These are phyloP conservation scores for Myxocyprinus asiaticus DNA, from an alignment of 2,113 vertebrate species.

Conservation along the genomic window DNA sequence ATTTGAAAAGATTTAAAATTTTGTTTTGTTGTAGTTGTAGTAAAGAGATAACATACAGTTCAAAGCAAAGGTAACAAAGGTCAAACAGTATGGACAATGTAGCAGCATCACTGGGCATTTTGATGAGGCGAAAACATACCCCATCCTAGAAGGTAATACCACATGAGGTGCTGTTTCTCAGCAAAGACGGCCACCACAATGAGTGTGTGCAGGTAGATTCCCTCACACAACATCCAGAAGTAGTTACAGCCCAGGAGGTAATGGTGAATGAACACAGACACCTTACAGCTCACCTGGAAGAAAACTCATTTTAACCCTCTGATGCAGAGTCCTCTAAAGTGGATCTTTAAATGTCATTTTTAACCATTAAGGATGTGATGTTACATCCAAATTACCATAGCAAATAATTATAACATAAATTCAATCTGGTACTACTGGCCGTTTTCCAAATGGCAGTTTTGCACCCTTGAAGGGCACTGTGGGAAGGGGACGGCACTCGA, in stretches of 20 bases:
- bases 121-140: constrained; percentile 60
- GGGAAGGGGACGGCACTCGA: too few species aligned
- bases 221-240: constrained; percentile 99
- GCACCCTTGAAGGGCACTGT: too few species aligned
- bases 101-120: not conserved
- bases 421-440: too few species aligned
- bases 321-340: too few species aligned
- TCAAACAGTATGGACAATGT: not conserved
- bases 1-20: not conserved
- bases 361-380: too few species aligned
- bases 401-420: too few species aligned
- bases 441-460: too few species aligned
- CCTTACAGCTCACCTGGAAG: constrained; percentile 85
- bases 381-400: too few species aligned
- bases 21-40: too few species aligned
- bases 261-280: constrained; percentile 86
- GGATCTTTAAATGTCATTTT: too few species aligned
- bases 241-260: constrained; percentile 95
- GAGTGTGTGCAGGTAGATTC: constrained; percentile 95
- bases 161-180: constrained; percentile 92
- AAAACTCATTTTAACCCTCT: not conserved
- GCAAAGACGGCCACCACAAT: constrained; percentile 97
- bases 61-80: not conserved
- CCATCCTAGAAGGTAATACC: constrained; percentile 98
- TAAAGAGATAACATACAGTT: not conserved